A percentile compares a stretch with the other conserved stretches of the same genome.
Conservation (phyloP, 2,888 invertebrate species). For the Synanthedon formicaeformis region DNA sequence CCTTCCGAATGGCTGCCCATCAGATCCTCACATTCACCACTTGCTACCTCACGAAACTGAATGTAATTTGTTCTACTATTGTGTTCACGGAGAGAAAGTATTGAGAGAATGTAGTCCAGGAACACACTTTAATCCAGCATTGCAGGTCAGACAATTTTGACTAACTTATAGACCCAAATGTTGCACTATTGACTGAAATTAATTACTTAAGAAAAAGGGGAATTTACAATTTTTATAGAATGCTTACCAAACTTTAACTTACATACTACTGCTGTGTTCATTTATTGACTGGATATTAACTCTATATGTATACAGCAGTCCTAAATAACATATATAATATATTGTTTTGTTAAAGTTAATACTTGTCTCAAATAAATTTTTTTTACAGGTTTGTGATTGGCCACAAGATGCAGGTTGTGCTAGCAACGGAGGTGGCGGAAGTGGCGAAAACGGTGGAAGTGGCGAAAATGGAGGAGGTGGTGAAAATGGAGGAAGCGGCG, state of each 20-base stretch:
- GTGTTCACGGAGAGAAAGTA: conserved; percentile 20
- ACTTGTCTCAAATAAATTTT: too few species aligned
- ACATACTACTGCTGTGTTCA: too few species aligned
- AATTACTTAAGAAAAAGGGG: too few species aligned
- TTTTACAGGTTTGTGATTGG: conserved; percentile 13
- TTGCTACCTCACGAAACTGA: conserved; percentile 22
- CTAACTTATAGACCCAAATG: not conserved
- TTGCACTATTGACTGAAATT: too few species aligned
- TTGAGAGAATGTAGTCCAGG: conserved; percentile 15
- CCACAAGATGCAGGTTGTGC: conserved; percentile 11
- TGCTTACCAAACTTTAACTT: too few species aligned
- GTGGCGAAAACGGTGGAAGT: not conserved
- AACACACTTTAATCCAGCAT: conserved; percentile 7
- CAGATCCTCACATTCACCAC: conserved; percentile 13
- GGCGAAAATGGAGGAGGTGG: conserved; percentile 1
- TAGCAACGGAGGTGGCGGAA: conserved; percentile 1
- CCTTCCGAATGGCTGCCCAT: conserved; percentile 15
- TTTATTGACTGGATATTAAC: not conserved
- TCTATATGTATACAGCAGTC: too few species aligned
- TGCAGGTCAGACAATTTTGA: conserved; percentile 4
- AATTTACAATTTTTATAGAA: too few species aligned
- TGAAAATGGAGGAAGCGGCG: not conserved
- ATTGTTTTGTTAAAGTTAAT: too few species aligned
- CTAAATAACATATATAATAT: too few species aligned
- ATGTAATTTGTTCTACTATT: conserved; percentile 28